Evolutionary conservation across 2,797 vertebrate species (phyloP).

Genomic region (Artibeus lituratus): DNA sequence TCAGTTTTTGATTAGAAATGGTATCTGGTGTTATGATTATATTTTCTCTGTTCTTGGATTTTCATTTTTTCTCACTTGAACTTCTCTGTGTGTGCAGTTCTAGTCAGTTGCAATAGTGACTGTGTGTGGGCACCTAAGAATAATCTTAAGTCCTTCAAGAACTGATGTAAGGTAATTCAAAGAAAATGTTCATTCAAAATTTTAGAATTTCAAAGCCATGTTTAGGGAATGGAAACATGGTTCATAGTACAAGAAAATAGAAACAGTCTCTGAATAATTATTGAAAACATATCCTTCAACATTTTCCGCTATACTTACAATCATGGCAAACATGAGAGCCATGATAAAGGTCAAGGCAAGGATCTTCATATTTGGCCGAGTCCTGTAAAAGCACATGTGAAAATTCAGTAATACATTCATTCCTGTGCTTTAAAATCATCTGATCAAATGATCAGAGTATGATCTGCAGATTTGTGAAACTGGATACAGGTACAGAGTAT

Average conservation of each 20-base stretch:
- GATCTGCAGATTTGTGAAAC: neutral
- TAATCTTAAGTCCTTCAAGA: neutral
- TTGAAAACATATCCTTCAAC: neutral
- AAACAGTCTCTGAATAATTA: neutral
- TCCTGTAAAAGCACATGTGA: neutral
- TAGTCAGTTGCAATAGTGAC: neutral
- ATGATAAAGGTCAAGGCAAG: constrained; percentile 3
- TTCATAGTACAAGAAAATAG: neutral
- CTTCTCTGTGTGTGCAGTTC: neutral
- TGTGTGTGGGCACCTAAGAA: neutral
- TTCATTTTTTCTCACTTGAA: neutral
- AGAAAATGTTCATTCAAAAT: neutral
- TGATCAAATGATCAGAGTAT: neutral
- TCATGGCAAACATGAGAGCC: constrained; percentile 17
- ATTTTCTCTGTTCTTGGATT: neutral
- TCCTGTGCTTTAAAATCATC: neutral
- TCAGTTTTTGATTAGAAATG: neutral
- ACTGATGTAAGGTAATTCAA: neutral
- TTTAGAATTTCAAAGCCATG: neutral
- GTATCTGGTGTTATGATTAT: neutral
- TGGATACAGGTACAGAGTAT: neutral
- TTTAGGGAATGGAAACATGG: neutral
- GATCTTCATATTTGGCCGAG: constrained; percentile 32
- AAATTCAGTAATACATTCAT: neutral
- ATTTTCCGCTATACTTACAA: neutral